A percentile compares a stretch with the other conserved stretches of the same genome.
These are phyloP conservation scores for Sicus ferrugineus DNA, from an alignment of 2,888 invertebrate species.

Conservation along the genomic window DNA sequence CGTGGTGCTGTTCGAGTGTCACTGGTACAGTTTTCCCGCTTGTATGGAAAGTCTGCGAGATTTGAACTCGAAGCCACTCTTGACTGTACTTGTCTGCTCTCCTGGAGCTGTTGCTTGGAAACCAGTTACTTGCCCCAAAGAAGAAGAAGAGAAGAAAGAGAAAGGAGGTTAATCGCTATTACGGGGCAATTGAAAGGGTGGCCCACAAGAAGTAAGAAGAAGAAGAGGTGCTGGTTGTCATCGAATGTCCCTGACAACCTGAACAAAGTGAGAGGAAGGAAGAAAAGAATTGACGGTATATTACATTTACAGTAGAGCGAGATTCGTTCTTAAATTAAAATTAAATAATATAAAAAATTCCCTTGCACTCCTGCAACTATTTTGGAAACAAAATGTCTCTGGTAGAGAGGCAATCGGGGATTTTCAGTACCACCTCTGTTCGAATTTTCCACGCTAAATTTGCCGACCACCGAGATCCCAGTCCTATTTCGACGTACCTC, in stretches of 20 bases:
- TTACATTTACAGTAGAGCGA: no score
- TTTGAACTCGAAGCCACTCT: background rate
- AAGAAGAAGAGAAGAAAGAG: background rate
- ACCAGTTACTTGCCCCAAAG: background rate
- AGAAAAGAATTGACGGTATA: no score
- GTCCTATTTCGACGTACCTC: background rate
- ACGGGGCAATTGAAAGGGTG: background rate
- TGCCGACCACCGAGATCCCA: conserved; percentile 1
- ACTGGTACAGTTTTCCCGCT: conserved; percentile 33
- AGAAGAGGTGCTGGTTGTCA: no score
- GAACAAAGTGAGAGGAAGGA: no score
- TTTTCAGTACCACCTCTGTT: background rate
- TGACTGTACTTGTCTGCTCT: no score
- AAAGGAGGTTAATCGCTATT: background rate
- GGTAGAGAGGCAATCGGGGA: background rate
- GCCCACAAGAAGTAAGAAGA: no score
- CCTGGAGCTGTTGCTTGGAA: background rate
- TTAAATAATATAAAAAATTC: no score
- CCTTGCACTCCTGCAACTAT: background rate
- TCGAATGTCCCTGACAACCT: no score
- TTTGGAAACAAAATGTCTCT: background rate
- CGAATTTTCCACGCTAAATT: background rate
- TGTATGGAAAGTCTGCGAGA: conserved; percentile 24
- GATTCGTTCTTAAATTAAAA: no score
- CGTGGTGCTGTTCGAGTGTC: conserved; percentile 5